Percentiles rank a stretch among this genome's conserved stretches.
Evolutionary conservation across 35 echinoderm and acorn worm species (phyloP).

Genomic region (Ophioderma brevispina): DNA sequence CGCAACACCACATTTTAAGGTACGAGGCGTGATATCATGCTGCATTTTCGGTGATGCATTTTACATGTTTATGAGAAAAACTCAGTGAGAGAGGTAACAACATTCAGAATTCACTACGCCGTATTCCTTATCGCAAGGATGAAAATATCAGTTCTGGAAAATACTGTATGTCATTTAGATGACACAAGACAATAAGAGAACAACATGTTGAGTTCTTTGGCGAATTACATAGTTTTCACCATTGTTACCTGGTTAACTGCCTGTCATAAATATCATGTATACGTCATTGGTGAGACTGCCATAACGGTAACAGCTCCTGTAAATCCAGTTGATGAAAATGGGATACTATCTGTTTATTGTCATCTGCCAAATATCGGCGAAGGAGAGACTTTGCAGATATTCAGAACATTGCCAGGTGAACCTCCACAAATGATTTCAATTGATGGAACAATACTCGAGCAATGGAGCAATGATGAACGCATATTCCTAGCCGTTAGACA

Average conservation of each 20-base stretch:
- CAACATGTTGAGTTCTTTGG: background rate
- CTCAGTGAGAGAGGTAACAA: too few species aligned
- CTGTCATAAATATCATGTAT: background rate
- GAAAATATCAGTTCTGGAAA: too few species aligned
- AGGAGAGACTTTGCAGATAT: background rate
- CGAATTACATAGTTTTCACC: background rate
- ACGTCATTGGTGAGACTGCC: background rate
- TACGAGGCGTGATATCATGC: background rate
- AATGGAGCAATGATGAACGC: background rate
- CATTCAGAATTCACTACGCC: too few species aligned
- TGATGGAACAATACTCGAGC: background rate
- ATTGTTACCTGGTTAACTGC: background rate
- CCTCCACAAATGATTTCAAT: background rate
- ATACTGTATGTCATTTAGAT: too few species aligned
- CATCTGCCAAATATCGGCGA: background rate
- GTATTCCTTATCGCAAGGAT: too few species aligned
- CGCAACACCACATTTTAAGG: background rate
- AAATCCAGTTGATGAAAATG: background rate
- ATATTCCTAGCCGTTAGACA: background rate
- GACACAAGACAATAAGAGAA: too few species aligned
- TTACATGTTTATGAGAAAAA: background rate
- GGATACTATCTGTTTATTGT: background rate
- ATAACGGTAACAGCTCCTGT: background rate
- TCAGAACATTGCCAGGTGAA: background rate
- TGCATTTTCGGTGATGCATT: background rate